Percentiles rank a stretch among this genome's conserved stretches.
Evolutionary conservation across 1,140 invertebrate genomes (phyloP).

Genomic region (Orchestia grillus): DNA sequence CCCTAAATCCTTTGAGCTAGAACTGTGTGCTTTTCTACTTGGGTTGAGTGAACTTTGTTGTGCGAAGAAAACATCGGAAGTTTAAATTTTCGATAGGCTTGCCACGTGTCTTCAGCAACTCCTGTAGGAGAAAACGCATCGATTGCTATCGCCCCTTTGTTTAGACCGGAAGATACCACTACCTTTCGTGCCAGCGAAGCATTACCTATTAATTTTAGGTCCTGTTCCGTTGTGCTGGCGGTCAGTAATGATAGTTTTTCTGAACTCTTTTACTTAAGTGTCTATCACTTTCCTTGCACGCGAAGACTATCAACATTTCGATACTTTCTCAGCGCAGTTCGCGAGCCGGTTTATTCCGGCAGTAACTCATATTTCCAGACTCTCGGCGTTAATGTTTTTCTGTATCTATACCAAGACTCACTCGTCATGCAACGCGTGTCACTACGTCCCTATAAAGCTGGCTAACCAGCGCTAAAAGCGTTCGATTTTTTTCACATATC

Average conservation of each 20-base stretch:
- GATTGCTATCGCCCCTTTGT: neutral
- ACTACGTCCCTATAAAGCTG: neutral
- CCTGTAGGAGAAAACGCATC: neutral
- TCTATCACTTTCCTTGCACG: neutral
- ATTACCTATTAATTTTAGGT: neutral
- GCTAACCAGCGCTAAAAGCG: neutral
- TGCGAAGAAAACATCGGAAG: neutral
- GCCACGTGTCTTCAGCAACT: neutral
- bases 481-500: neutral
- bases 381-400: neutral
- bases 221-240: neutral
- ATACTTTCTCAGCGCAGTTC: neutral
- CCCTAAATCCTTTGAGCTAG: neutral
- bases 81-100: neutral
- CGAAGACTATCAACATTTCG: neutral
- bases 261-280: neutral
- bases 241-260: neutral
- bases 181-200: neutral
- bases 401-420: neutral
- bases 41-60: neutral
- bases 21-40: neutral
- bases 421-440: neutral
- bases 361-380: neutral
- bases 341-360: neutral
- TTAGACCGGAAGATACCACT: neutral